These are phyloP conservation scores for Syngnathoides biaculeatus DNA, from an alignment of 2,113 vertebrate species.

Conservation along the genomic window DNA sequence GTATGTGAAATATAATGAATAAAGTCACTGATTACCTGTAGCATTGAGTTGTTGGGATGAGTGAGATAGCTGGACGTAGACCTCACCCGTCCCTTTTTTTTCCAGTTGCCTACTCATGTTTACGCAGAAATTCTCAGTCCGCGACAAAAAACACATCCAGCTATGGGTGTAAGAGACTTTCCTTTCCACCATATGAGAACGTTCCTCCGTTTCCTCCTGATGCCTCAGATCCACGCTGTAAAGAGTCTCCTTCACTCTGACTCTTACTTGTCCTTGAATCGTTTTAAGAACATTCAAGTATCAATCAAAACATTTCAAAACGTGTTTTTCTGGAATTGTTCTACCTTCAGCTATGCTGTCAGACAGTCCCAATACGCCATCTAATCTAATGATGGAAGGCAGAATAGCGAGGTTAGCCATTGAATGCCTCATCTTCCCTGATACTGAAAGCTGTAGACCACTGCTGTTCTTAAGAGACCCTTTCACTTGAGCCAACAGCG, in stretches of 20 bases:
- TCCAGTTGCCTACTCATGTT: conserved; percentile 52
- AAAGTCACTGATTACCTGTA: conserved; percentile 65
- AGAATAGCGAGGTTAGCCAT: conserved; percentile 55
- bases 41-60: conserved; percentile 57
- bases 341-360: conserved; percentile 68
- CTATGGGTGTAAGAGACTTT: conserved; percentile 13
- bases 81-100: conserved; percentile 18
- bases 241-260: conserved; percentile 58
- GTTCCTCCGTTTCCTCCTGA: conserved; percentile 42
- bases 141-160: conserved; percentile 60
- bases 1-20: not conserved
- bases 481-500: conserved; percentile 58
- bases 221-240: conserved; percentile 73
- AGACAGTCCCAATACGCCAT: conserved; percentile 65
- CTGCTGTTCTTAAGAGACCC: conserved; percentile 47
- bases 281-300: not conserved
- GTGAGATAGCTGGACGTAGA: conserved; percentile 67
- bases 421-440: conserved; percentile 69
- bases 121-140: conserved; percentile 62
- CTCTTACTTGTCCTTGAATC: conserved; percentile 72
- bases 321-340: not conserved
- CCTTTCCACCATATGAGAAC: conserved; percentile 31
- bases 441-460: conserved; percentile 61
- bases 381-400: conserved; percentile 66
- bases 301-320: not conserved